Percentiles rank a stretch among this genome's conserved stretches.
Conservation (phyloP, 1,140 invertebrate species). For the Sarcophaga bullata region DNA sequence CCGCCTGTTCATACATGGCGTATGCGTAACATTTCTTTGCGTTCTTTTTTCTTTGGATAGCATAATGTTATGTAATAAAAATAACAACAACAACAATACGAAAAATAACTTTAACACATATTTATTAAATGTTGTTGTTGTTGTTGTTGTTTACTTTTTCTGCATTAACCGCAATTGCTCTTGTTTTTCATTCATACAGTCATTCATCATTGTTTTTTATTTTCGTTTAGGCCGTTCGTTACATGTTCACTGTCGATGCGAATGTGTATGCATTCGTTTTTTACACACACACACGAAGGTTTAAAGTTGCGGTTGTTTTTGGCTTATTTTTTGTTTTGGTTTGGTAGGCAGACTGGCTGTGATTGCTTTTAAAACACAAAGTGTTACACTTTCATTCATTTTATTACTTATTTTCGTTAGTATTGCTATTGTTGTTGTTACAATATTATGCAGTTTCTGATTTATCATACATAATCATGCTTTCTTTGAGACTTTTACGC, state of each 20-base stretch:
- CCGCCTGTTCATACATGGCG: background rate
- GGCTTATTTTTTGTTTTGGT: too few species aligned
- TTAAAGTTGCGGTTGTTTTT: too few species aligned
- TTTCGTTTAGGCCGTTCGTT: too few species aligned
- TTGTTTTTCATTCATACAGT: background rate
- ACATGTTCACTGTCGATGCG: too few species aligned
- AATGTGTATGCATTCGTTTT: too few species aligned
- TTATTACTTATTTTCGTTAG: background rate
- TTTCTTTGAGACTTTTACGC: background rate
- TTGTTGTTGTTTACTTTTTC: too few species aligned
- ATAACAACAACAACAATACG: too few species aligned
- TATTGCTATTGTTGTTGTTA: slow-evolving; percentile 36
- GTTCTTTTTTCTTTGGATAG: background rate
- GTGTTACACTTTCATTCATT: slow-evolving; percentile 45
- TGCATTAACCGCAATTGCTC: too few species aligned
- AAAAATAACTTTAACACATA: too few species aligned
- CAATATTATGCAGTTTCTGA: slow-evolving; percentile 30
- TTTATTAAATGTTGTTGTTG: too few species aligned
- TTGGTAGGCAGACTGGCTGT: background rate
- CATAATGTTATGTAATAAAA: slow-evolving; percentile 9
- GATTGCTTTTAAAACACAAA: slow-evolving; percentile 31
- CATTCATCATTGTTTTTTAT: background rate
- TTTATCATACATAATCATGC: background rate
- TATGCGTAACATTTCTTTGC: slow-evolving; percentile 6
- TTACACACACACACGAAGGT: too few species aligned